These are phyloP conservation scores for Tridacna gigas DNA, from an alignment of 2,888 invertebrate genomes.

Conservation along the genomic window DNA sequence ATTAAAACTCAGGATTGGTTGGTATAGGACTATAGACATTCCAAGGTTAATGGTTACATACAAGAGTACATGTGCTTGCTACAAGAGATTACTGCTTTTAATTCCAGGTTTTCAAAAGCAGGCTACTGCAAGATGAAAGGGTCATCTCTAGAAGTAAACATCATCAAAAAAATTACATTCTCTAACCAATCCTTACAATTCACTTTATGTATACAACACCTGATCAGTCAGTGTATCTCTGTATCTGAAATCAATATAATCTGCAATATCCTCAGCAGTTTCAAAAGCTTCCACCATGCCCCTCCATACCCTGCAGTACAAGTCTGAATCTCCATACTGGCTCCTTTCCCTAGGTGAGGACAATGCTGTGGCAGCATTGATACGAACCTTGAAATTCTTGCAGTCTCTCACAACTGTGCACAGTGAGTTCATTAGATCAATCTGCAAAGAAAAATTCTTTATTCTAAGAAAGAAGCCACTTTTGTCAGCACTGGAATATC, in stretches of 20 bases:
- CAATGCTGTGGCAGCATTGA: constrained; percentile 93
- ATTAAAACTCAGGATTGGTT: too few relatives aligned
- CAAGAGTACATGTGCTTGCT: too few relatives aligned
- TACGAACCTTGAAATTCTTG: constrained; percentile 95
- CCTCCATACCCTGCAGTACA: constrained; percentile 89
- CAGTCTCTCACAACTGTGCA: constrained; percentile 89
- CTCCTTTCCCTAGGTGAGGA: constrained; percentile 88
- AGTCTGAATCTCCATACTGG: constrained; percentile 87
- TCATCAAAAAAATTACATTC: too few relatives aligned
- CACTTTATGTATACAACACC: constrained; percentile 73
- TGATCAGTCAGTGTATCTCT: constrained; percentile 94
- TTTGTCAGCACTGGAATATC: too few relatives aligned
- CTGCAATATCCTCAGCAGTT: constrained; percentile 91
- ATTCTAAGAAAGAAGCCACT: too few relatives aligned
- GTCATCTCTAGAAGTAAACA: too few relatives aligned
- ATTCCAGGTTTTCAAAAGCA: too few relatives aligned
- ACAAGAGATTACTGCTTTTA: too few relatives aligned
- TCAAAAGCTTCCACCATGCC: constrained; percentile 91
- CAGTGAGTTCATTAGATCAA: constrained; percentile 88
- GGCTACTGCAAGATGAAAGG: too few relatives aligned
- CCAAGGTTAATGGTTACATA: too few relatives aligned
- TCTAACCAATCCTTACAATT: background rate
- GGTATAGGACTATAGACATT: too few relatives aligned
- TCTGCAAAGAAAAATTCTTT: constrained; percentile 84
- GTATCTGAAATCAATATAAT: constrained; percentile 94